phyloP scores from a whole-genome alignment of 2,888 invertebrate genomes.

The Spilosoma lubricipeda region DNA sequence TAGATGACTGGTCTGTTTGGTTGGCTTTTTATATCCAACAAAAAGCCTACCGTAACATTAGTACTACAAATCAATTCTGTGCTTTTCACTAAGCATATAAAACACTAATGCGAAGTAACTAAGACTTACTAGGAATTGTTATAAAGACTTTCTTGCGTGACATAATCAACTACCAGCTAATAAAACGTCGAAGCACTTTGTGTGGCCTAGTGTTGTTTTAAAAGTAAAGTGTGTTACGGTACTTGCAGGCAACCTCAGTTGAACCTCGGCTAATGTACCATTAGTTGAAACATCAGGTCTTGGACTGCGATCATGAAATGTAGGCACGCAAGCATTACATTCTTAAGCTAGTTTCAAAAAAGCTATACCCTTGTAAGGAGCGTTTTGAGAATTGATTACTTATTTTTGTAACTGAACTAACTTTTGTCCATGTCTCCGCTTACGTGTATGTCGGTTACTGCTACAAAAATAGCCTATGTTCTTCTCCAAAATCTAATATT shows the following conservation, averaged over 20 bases:
- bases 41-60: background rate
- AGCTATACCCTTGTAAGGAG: too few relatives aligned
- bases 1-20: background rate
- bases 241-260: conserved; percentile 31
- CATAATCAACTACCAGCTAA: conserved; percentile 20
- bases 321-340: conserved; percentile 38
- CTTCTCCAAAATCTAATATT: too few relatives aligned
- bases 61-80: background rate
- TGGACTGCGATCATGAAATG: conserved; percentile 29
- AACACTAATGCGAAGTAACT: background rate
- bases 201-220: conserved; percentile 5
- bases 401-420: too few relatives aligned
- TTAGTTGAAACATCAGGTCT: conserved; percentile 46
- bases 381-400: background rate
- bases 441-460: too few relatives aligned
- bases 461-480: too few relatives aligned
- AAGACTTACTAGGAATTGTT: conserved; percentile 8
- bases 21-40: background rate
- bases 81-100: background rate
- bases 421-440: too few relatives aligned
- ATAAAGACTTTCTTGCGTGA: conserved; percentile 17
- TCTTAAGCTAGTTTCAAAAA: background rate
- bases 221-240: conserved; percentile 1
- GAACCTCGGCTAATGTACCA: conserved; percentile 44
- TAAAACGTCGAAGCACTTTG: conserved; percentile 23